A percentile compares a stretch with the other conserved stretches of the same genome.
Evolutionary conservation across 2,888 invertebrate species (phyloP).

Genomic region (Lepidochitona cinerea): DNA sequence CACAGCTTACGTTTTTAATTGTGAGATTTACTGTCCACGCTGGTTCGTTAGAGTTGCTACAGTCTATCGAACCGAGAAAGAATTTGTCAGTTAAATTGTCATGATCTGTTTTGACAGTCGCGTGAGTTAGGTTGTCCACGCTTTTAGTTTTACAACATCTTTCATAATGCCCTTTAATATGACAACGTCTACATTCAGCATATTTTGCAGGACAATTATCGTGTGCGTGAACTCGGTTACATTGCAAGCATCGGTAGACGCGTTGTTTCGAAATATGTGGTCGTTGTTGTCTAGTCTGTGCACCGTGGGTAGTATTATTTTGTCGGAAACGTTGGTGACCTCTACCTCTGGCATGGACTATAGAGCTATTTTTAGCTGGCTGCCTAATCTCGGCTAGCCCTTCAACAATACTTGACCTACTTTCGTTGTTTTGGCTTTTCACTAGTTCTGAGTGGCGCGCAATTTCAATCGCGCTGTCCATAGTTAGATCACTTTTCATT

Average conservation of each 20-base stretch:
- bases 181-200: neutral
- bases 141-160: neutral
- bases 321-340: neutral
- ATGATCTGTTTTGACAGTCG: neutral
- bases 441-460: neutral
- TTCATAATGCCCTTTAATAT: neutral
- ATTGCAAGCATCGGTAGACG: neutral
- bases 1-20: neutral
- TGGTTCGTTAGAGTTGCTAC: constrained; percentile 6
- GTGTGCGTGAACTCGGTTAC: neutral
- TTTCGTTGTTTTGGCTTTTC: neutral
- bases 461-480: neutral
- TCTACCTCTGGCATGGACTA: neutral
- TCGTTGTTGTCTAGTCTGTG: neutral
- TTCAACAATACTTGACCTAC: too few relatives aligned
- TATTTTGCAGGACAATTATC: constrained; percentile 3
- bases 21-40: constrained; percentile 7
- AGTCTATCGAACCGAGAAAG: constrained; percentile 14
- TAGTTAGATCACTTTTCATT: neutral
- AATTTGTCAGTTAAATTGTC: neutral
- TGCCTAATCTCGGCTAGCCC: too few relatives aligned
- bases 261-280: neutral
- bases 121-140: neutral
- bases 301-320: neutral
- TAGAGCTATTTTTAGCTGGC: neutral